A percentile compares a stretch with the other conserved stretches of the same genome.
These are phyloP conservation scores for Actinernus sp. DNA, from an alignment of 92 coral and sea anemone species.

Conservation along the genomic window DNA sequence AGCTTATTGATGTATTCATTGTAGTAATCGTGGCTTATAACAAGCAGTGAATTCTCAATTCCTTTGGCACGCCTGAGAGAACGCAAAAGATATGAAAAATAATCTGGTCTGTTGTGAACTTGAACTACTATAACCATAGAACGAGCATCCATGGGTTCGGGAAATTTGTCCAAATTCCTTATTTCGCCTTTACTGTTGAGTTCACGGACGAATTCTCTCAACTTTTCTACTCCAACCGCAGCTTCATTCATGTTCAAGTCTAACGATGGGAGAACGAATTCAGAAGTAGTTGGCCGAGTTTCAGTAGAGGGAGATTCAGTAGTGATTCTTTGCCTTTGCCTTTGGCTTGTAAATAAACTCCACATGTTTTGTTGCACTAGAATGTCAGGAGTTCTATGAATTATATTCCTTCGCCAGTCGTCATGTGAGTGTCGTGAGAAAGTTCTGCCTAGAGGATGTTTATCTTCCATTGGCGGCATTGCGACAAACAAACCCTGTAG, in stretches of 20 bases:
- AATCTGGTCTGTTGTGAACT: slow-evolving; percentile 86
- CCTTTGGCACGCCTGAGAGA: slow-evolving; percentile 80
- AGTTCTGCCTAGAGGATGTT: slow-evolving; percentile 10
- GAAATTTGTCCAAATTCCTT: slow-evolving; percentile 66
- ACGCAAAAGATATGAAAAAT: slow-evolving; percentile 77
- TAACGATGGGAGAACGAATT: neutral
- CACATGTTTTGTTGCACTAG: too few relatives aligned
- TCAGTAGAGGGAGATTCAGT: neutral
- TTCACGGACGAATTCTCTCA: slow-evolving; percentile 52
- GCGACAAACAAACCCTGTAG: slow-evolving; percentile 44
- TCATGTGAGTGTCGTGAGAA: slow-evolving; percentile 5
- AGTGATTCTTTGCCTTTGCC: too few relatives aligned
- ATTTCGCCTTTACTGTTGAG: slow-evolving; percentile 59
- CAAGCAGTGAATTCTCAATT: slow-evolving; percentile 73
- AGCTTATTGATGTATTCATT: slow-evolving; percentile 72
- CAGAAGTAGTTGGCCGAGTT: neutral
- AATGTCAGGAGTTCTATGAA: neutral
- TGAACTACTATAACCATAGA: slow-evolving; percentile 88
- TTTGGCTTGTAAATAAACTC: too few relatives aligned
- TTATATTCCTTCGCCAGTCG: neutral
- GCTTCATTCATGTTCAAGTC: slow-evolving; percentile 10
- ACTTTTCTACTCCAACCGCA: slow-evolving; percentile 39
- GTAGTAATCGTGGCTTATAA: slow-evolving; percentile 88
- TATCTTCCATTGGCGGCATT: slow-evolving; percentile 23
- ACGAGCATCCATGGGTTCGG: slow-evolving; percentile 37